These are phyloP conservation scores for Lapara coniferarum DNA, from an alignment of 2,888 invertebrate species.

Conservation along the genomic window DNA sequence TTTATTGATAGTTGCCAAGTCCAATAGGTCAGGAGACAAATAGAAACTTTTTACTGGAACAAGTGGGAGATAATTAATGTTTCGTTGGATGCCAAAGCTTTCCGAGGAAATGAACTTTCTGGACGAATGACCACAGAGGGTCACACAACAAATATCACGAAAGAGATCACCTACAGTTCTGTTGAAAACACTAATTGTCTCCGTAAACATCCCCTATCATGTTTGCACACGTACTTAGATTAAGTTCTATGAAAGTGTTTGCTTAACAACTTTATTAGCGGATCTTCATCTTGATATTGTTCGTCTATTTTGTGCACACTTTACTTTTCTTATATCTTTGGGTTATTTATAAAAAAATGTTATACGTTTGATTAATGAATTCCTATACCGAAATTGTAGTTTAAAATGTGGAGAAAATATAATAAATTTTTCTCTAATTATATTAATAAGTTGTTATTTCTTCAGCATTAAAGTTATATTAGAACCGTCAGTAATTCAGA, in stretches of 20 bases:
- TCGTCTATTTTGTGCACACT: neutral
- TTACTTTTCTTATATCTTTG: neutral
- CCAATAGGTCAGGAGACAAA: constrained; percentile 4
- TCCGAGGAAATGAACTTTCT: constrained; percentile 12
- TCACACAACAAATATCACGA: constrained; percentile 37
- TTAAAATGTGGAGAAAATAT: no score
- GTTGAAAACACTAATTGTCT: constrained; percentile 43
- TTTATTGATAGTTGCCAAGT: constrained; percentile 1
- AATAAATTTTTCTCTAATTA: no score
- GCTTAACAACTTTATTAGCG: constrained; percentile 34
- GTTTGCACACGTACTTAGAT: constrained; percentile 42
- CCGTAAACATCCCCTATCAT: constrained; percentile 41
- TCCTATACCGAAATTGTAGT: no score
- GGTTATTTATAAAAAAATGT: neutral
- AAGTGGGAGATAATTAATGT: neutral
- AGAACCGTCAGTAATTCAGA: no score
- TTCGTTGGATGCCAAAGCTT: constrained; percentile 7
- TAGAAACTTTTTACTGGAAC: neutral
- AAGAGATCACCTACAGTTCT: constrained; percentile 39
- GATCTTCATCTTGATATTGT: constrained; percentile 30
- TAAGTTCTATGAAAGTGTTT: constrained; percentile 41
- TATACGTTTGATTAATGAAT: neutral
- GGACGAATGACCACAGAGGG: neutral
- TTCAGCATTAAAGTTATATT: no score
- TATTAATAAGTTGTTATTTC: no score